Evolutionary conservation across 2,113 vertebrate genomes (phyloP).

Genomic region (Gopherus evgoodei): DNA sequence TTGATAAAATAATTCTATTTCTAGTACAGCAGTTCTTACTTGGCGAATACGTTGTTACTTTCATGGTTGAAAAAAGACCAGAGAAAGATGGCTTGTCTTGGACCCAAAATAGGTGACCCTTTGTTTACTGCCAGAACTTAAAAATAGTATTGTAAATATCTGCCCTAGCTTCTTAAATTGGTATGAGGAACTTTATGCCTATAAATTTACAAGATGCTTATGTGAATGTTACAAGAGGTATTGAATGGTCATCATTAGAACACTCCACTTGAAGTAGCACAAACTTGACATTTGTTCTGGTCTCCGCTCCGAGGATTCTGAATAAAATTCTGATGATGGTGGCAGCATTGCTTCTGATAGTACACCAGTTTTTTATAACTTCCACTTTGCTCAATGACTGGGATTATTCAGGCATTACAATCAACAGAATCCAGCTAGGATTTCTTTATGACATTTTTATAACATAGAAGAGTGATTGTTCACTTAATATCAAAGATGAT

Average conservation of each 20-base stretch:
- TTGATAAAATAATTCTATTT: background rate
- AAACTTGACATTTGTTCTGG: background rate
- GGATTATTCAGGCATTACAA: background rate
- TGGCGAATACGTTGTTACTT: background rate
- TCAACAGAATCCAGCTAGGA: background rate
- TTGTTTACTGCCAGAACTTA: accelerated
- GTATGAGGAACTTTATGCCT: background rate
- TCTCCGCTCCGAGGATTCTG: background rate
- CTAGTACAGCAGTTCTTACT: accelerated
- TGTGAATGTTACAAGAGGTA: background rate
- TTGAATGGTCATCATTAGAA: background rate
- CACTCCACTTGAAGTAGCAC: background rate
- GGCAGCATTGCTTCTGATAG: background rate
- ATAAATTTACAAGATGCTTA: background rate
- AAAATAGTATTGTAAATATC: background rate
- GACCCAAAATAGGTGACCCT: background rate
- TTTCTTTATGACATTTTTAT: background rate
- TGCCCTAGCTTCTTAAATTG: background rate
- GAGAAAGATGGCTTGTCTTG: background rate
- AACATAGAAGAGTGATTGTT: background rate
- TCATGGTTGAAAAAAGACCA: background rate
- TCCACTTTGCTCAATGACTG: background rate
- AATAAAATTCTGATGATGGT: background rate
- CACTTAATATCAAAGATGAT: background rate
- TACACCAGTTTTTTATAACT: conserved; percentile 11